Evolutionary conservation across 2,888 invertebrate species (phyloP).

Genomic region (Anthophora plumipes): DNA sequence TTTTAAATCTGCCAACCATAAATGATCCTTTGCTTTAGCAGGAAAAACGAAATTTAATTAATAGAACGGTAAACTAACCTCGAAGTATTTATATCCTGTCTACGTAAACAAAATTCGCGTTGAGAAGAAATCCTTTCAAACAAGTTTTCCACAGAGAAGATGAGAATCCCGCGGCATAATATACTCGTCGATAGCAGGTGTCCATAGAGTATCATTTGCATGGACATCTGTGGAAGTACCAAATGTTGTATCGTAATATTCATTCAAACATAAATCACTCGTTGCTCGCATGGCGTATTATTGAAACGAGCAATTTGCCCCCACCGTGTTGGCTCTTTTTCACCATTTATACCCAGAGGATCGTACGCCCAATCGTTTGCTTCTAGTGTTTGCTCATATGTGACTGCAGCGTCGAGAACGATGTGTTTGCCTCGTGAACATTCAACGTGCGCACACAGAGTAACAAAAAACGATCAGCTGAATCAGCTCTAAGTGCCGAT

Average conservation of each 20-base stretch:
- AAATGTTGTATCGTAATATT: conserved; percentile 60
- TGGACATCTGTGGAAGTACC: conserved; percentile 55
- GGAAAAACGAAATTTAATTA: too few relatives aligned
- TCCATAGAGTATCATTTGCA: conserved; percentile 49
- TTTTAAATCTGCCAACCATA: too few relatives aligned
- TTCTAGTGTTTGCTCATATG: conserved; percentile 74
- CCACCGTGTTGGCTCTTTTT: conserved; percentile 15
- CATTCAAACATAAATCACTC: conserved; percentile 64
- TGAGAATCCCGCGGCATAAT: not conserved
- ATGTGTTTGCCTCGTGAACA: conserved; percentile 29
- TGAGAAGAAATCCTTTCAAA: not conserved
- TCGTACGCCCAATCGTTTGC: conserved; percentile 64
- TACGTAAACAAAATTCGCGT: too few relatives aligned
- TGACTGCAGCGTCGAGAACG: conserved; percentile 53
- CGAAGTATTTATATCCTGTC: too few relatives aligned
- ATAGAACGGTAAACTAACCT: too few relatives aligned
- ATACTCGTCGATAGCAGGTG: conserved; percentile 51
- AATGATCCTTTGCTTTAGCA: too few relatives aligned
- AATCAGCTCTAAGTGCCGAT: conserved; percentile 7
- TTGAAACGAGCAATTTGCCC: conserved; percentile 62
- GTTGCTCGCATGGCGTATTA: conserved; percentile 63
- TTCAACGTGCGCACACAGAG: conserved; percentile 1
- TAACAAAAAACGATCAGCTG: conserved; percentile 13
- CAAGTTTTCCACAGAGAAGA: conserved; percentile 1
- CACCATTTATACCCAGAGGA: conserved; percentile 43